Base-by-base conservation (phyloP, 2,797 vertebrate species). In the Sitta carolinensis region DNA sequence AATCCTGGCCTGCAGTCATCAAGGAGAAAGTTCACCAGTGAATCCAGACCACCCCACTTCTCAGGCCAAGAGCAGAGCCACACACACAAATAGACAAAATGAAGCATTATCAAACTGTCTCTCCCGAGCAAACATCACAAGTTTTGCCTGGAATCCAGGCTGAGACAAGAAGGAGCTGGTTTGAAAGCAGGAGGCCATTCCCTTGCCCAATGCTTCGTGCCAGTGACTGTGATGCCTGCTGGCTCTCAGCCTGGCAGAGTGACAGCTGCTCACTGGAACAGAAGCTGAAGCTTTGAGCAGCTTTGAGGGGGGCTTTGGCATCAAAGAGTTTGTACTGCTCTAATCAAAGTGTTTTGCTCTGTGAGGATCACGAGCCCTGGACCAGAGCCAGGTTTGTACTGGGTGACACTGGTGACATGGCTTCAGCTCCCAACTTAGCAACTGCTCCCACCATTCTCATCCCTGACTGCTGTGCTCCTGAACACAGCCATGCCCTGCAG, bases 211-310 rank as follows among this genome's bases (percentile, higher is more conserved):
- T 3, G 40, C 83, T 68, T 50, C 0, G 0, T 52, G 89, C 62
- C 80, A 48, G 72, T 3, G 51, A 21, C 73, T 45, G 83, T 6
- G 38, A 63, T 73, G 88, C 75, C 84, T 73, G 81, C 17, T 48
- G 77, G 84, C 94, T 91, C 52, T 29, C 63, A 42, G 94, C 75
- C 78, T 51, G 74, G 84, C 78, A 64, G 29, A 93, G 54, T 36
- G 68, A 95, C 93, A 95, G 95, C 96, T 93, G 96, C 92, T 97
- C 77, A 34, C 62, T 79, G 93, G 42, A 90, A 90, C 88, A 90
- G 77, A 85, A 85, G 66, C 75, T 1, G 52, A 76, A 87, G 92
- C 84, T 84, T 74, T 40, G 80, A 91, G 78, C 13, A 1, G 95
- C 93, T 93, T 43, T 70, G 38, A 69, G 63, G 50, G 72, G 61